phyloP scores from a whole-genome alignment of 2,797 vertebrate species.

The Mergus octosetaceus region DNA sequence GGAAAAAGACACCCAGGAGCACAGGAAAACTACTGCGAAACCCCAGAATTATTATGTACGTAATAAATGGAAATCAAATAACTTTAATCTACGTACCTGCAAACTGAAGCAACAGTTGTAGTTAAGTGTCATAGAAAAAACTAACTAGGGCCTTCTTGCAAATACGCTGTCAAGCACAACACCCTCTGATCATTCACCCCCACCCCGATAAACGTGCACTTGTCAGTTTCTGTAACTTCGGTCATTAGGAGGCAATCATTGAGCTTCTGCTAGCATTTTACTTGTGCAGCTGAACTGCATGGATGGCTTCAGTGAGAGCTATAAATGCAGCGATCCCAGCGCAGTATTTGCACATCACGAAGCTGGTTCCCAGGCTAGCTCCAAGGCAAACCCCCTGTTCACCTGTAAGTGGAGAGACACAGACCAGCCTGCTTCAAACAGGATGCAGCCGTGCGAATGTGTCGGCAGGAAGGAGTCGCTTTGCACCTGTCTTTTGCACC shows the following conservation, averaged over 20 bases:
- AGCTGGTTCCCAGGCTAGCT: conserved; percentile 11
- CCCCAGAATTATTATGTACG: neutral
- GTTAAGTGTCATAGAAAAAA: neutral
- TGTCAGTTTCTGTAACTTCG: conserved; percentile 11
- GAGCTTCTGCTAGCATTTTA: conserved; percentile 5
- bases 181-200: neutral
- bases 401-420: neutral
- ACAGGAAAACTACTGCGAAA: neutral
- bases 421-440: neutral
- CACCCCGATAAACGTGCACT: neutral
- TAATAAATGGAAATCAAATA: neutral
- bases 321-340: neutral
- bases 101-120: neutral
- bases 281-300: neutral
- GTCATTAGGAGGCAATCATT: conserved; percentile 20
- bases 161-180: neutral
- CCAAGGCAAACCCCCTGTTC: conserved; percentile 26
- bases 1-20: neutral
- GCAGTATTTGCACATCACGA: neutral
- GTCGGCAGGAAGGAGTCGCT: conserved; percentile 23
- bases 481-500: conserved; percentile 26
- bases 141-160: neutral
- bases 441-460: conserved; percentile 21
- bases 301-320: conserved; percentile 7
- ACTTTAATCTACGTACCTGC: neutral